These are phyloP conservation scores for Macrosiphum euphorbiae DNA, from an alignment of 2,888 invertebrate species.

Conservation along the genomic window DNA sequence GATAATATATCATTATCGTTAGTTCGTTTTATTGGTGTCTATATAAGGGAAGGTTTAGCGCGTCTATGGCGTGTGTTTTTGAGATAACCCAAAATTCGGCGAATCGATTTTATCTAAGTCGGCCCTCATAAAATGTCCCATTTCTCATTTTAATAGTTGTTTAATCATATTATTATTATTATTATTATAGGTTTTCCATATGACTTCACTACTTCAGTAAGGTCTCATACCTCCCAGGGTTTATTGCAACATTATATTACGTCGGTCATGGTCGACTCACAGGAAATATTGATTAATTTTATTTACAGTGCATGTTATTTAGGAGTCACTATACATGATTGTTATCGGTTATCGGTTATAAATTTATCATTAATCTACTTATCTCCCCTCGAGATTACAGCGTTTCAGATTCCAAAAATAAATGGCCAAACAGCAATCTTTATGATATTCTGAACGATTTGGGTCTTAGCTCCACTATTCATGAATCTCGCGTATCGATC, in stretches of 20 bases:
- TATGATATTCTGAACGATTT: background rate
- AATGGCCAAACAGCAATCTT: background rate
- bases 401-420: background rate
- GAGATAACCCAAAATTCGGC: background rate
- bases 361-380: background rate
- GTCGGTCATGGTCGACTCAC: background rate
- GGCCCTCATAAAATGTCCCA: background rate
- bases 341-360: background rate
- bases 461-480: background rate
- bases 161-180: too few relatives aligned
- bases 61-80: background rate
- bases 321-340: background rate
- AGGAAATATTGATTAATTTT: slow-evolving; percentile 11
- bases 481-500: background rate
- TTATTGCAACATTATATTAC: background rate
- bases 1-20: background rate
- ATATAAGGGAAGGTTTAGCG: background rate
- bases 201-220: background rate
- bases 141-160: background rate
- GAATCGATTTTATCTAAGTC: background rate
- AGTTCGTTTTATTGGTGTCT: background rate
- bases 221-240: slow-evolving; percentile 9
- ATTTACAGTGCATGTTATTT: background rate
- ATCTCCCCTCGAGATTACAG: background rate
- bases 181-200: background rate